These are phyloP conservation scores for Pyrocoelia pectoralis DNA, from an alignment of 2,888 invertebrate species.

Conservation along the genomic window DNA sequence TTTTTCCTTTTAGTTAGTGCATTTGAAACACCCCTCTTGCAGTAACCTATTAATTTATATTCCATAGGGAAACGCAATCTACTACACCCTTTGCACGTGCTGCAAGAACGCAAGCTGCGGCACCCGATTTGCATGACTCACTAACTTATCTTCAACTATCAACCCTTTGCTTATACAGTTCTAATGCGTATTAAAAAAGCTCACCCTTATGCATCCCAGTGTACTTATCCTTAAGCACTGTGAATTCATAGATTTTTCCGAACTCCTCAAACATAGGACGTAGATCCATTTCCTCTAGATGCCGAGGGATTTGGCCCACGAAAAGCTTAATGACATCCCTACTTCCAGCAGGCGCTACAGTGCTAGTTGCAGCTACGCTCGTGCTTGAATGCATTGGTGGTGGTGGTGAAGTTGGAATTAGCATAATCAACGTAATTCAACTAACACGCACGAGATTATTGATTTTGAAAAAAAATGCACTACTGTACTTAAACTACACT, in stretches of 20 bases:
- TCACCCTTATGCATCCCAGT: conserved; percentile 95
- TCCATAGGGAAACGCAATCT: conserved; percentile 20
- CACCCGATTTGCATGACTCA: conserved; percentile 41
- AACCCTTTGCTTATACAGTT: conserved; percentile 15
- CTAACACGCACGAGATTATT: conserved; percentile 33
- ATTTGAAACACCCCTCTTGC: background rate
- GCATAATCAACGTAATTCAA: conserved; percentile 50
- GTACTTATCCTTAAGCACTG: conserved; percentile 92
- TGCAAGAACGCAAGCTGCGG: conserved; percentile 32
- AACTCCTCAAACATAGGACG: conserved; percentile 92
- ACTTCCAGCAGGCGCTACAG: conserved; percentile 40
- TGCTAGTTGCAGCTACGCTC: conserved; percentile 23
- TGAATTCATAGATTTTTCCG: conserved; percentile 93
- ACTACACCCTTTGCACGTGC: conserved; percentile 35
- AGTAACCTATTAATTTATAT: conserved; percentile 22
- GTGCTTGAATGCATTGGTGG: conserved; percentile 46
- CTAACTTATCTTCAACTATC: conserved; percentile 28
- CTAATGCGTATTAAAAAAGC: conserved; percentile 13
- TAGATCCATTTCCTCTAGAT: conserved; percentile 86
- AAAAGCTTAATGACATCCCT: conserved; percentile 81
- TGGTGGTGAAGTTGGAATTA: conserved; percentile 57
- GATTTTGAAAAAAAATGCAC: conserved; percentile 41
- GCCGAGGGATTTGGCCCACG: conserved; percentile 92
- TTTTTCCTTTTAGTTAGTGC: conserved; percentile 7
- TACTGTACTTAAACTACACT: conserved; percentile 36